Evolutionary conservation across 1,140 invertebrate genomes (phyloP).

Genomic region (Musca domestica): DNA sequence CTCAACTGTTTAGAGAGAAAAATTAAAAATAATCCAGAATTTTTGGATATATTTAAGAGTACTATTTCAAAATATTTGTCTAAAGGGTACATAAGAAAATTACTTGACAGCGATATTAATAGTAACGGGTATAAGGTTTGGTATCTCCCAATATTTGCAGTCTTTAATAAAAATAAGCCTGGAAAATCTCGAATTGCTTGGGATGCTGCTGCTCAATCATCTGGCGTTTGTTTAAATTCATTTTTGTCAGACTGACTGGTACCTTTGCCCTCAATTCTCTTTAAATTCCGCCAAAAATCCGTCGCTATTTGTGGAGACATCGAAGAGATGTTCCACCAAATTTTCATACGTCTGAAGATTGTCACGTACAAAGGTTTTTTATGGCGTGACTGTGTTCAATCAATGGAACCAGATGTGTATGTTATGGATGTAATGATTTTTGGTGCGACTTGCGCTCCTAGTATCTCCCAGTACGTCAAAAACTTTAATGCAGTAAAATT

Average conservation of each 20-base stretch:
- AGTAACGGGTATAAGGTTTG: too few species aligned
- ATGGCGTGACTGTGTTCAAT: neutral
- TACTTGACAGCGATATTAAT: neutral
- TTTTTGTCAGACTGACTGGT: neutral
- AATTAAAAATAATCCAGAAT: neutral
- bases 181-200: neutral
- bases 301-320: neutral
- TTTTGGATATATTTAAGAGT: neutral
- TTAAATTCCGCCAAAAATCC: too few species aligned
- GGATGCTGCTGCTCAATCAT: neutral
- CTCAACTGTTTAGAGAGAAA: neutral
- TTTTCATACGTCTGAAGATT: neutral
- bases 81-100: neutral
- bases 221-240: neutral
- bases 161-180: neutral
- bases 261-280: neutral
- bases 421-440: neutral
- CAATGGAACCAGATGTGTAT: too few species aligned
- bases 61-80: neutral
- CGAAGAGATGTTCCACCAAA: neutral
- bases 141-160: too few species aligned
- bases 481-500: too few species aligned
- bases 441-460: neutral
- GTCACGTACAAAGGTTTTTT: neutral
- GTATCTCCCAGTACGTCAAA: slow-evolving; percentile 33